phyloP scores from a whole-genome alignment of 2,113 vertebrate genomes.

The Tachycineta bicolor region DNA sequence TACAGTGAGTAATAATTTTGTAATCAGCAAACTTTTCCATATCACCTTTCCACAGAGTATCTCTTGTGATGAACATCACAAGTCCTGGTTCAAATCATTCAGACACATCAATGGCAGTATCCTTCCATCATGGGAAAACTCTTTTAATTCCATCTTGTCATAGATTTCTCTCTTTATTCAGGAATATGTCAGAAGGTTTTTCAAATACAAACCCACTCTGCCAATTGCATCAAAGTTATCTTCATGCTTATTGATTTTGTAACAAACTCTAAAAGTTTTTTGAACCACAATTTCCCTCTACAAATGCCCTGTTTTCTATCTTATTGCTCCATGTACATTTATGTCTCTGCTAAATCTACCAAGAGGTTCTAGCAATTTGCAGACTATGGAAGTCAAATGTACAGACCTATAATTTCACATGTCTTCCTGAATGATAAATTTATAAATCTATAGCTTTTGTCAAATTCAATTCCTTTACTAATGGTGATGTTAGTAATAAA shows the following conservation, averaged over 20 bases:
- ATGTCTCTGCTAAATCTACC: not conserved
- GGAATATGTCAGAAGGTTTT: not conserved
- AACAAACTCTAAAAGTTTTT: not conserved
- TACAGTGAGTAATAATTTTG: not conserved
- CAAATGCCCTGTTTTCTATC: not conserved
- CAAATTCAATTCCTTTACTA: not conserved
- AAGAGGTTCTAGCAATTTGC: not conserved
- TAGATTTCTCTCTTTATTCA: not conserved
- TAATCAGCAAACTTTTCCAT: not conserved
- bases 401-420: not conserved
- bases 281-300: not conserved
- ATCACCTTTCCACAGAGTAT: not conserved
- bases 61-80: not conserved
- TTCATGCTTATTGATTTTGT: not conserved
- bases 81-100: not conserved
- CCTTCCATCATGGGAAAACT: not conserved
- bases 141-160: not conserved
- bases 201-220: not conserved
- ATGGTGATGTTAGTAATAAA: not conserved
- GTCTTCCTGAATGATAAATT: not conserved
- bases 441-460: conserved; percentile 3
- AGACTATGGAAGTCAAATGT: not conserved
- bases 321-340: not conserved
- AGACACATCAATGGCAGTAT: not conserved
- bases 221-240: not conserved